Percentiles rank a stretch among this genome's conserved stretches.
Evolutionary conservation across 2,888 invertebrate genomes (phyloP).

Genomic region (Drosophila suboccidentalis): DNA sequence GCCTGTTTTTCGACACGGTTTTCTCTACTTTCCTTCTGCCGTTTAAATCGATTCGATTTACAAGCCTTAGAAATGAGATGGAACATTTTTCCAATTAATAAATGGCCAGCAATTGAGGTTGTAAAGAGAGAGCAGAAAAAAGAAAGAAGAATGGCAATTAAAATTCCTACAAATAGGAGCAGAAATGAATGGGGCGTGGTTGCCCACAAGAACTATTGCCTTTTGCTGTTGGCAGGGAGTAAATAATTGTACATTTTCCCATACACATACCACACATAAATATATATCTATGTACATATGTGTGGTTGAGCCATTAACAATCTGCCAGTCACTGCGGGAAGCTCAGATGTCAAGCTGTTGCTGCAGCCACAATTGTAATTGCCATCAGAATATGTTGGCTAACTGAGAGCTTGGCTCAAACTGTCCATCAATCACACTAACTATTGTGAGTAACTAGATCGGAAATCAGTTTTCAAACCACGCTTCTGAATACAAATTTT

Average conservation of each 20-base stretch:
- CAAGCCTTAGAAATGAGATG: slow-evolving; percentile 11
- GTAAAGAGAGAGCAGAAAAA: slow-evolving; percentile 17
- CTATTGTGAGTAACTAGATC: background rate
- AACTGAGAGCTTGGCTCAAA: slow-evolving; percentile 12
- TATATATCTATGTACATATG: background rate
- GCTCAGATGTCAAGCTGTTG: slow-evolving; percentile 30
- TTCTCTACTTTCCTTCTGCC: slow-evolving; percentile 6
- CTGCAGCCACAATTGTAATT: slow-evolving; percentile 2
- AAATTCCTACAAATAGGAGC: slow-evolving; percentile 45
- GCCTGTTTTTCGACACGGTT: slow-evolving; percentile 13
- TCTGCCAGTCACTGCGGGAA: slow-evolving; percentile 35
- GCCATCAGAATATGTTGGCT: slow-evolving; percentile 1
- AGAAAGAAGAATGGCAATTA: slow-evolving; percentile 59
- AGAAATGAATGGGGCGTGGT: slow-evolving; percentile 56
- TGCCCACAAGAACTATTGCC: slow-evolving; percentile 19
- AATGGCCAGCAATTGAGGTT: slow-evolving; percentile 36
- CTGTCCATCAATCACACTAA: slow-evolving; percentile 16
- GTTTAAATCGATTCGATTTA: slow-evolving; percentile 42
- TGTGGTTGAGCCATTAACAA: slow-evolving; percentile 33
- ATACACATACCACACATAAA: background rate
- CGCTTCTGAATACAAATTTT: no score
- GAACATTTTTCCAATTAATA: slow-evolving; percentile 66
- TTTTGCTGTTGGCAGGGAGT: background rate
- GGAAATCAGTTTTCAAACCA: background rate
- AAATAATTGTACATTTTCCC: background rate